phyloP scores from a whole-genome alignment of 2,113 vertebrate genomes.

The Suncus etruscus region DNA sequence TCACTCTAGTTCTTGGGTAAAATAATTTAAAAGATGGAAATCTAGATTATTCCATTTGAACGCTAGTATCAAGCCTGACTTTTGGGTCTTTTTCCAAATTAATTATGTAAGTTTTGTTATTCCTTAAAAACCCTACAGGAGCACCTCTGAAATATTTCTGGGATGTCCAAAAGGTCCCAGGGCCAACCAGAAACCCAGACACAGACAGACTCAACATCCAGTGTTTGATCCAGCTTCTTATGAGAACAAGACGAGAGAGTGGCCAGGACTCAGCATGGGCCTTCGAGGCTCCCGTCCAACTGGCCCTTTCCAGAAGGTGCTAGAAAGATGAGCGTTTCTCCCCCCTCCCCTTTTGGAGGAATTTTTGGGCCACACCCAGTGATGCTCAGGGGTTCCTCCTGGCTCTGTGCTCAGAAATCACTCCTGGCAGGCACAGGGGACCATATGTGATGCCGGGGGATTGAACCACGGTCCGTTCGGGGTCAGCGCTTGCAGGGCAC shows the following conservation, averaged over 20 bases:
- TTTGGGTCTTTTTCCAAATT: not conserved
- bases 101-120: no score
- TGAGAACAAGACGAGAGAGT: not conserved
- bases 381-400: no score
- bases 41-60: not conserved
- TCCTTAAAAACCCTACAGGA: not conserved
- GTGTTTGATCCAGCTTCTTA: not conserved
- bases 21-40: not conserved
- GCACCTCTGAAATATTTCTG: not conserved
- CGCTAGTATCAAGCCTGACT: not conserved
- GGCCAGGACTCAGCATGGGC: no score
- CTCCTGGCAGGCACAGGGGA: no score
- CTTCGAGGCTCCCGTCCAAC: not conserved
- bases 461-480: no score
- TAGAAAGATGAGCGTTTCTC: not conserved
- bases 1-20: not conserved
- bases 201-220: no score
- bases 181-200: no score
- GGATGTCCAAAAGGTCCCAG: not conserved
- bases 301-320: not conserved
- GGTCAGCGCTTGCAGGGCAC: no score
- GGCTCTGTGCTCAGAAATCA: no score
- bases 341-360: no score
- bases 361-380: no score
- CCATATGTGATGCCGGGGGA: no score